Evolutionary conservation across 2,113 vertebrate genomes (phyloP), one percentile per base, ranked within the genome.

Genomic region (Hemicordylus capensis): DNA sequence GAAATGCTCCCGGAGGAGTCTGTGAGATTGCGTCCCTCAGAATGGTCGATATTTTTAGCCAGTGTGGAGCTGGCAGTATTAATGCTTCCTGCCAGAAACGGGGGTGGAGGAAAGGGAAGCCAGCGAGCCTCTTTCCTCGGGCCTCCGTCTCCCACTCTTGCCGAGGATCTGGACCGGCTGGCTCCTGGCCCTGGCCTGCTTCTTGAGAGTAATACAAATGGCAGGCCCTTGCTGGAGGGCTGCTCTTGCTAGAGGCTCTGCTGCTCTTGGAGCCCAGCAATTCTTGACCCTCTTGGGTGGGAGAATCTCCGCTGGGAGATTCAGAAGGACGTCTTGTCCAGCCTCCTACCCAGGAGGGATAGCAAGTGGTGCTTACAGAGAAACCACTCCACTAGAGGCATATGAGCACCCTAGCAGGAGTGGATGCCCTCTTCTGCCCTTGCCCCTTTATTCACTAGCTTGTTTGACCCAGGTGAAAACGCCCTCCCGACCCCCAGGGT

Each of bases 1-100:
- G 79, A 85, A 91, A 58, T 76, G 42, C 85, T 90, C 63, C 73
- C 76, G 12, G 1, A 42, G 88, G 86, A 78, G 56, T 89, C 84
- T 2, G 3, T 14, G 1, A 1, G 76, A 3, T 83, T 2, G 48
- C 75, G 91, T 87, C 80, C 82, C 87, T 84, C 17, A 69, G 86
- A 81, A 19, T 37, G 67, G 69, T 11, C 46, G 87, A 1, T 79
- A 83, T 69, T 80, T 88, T 44, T 81, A 89, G 76, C 82, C 44
- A 11, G 28, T 31, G 19, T 58, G 22, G 48, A 89, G 80, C 66
- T 70, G 48, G 44, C 85, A 67, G 75, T 72, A 85, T 84, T 46
- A 72, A 75, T 79, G 59, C 63, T 81, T 64, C 54, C 22, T 76
- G 78, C 73, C 63, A 46, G 22, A 86, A 83, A 42, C 4, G 48